Conservation (phyloP, 2,888 invertebrate genomes). For the Pantelozetes paolii region DNA sequence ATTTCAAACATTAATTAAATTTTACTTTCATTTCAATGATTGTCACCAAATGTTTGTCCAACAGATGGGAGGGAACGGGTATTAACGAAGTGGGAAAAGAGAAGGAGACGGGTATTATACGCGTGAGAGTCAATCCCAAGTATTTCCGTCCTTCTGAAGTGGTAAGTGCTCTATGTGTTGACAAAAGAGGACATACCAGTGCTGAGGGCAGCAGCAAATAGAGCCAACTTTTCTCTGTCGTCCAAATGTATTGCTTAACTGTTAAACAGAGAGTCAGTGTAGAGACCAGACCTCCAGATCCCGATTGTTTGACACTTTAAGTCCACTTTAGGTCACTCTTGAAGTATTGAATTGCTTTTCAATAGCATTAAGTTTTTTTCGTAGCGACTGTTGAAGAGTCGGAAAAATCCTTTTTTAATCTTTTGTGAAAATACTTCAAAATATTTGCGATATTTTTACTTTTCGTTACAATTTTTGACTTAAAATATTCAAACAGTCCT, state of each 20-base stretch:
- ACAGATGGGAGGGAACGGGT: slow-evolving; percentile 79
- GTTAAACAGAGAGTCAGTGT: neutral
- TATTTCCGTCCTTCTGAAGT: slow-evolving; percentile 98
- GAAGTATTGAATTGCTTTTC: neutral
- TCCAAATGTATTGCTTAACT: neutral
- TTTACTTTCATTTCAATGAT: neutral
- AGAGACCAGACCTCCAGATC: neutral
- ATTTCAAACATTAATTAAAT: neutral
- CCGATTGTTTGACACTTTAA: slow-evolving; percentile 11
- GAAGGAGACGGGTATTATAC: slow-evolving; percentile 65
- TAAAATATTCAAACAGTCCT: no score
- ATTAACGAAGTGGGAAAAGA: slow-evolving; percentile 74
- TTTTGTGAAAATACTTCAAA: slow-evolving; percentile 13
- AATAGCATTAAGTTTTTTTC: neutral
- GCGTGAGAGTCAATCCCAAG: slow-evolving; percentile 84
- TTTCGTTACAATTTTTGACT: no score
- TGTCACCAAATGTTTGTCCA: slow-evolving; percentile 42
- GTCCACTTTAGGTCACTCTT: neutral
- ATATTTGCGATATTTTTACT: neutral
- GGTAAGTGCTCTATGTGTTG: slow-evolving; percentile 58
- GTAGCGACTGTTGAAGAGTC: neutral
- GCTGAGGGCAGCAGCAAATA: neutral
- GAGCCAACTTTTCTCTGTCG: neutral
- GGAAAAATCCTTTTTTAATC: neutral
- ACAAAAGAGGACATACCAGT: neutral